Evolutionary conservation across 2,888 invertebrate genomes (phyloP), one percentile per base, ranked within the genome.

Genomic region (Luffia ferchaultella): DNA sequence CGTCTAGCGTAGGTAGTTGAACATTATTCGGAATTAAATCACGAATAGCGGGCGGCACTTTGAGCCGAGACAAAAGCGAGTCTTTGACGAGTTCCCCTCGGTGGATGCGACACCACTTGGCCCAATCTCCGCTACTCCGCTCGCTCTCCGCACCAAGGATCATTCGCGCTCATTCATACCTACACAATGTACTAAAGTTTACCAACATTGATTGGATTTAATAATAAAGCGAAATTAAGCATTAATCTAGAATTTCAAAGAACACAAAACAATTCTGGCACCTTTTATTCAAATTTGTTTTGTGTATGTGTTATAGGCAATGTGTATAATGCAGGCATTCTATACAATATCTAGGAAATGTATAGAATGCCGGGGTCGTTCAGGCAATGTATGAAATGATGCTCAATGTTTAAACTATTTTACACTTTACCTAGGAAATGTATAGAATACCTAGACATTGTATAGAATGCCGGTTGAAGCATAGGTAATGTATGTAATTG

Each of bases 11-110:
- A 18, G 46, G 45, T 20, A 45, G 43, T 42, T 12, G 48, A 16
- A 42, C 46, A 52, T 30, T 42, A 46, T 61, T 61, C 62, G 58
- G 61, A 68, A 75, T 73, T 72, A 76, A 74, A 71, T 73, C 70
- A 67, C 67, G 69, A 68, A 73, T 68, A 68, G 61, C 42, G 65
- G 62, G 62, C 59, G 60, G 64, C 65, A 62, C 65, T 49, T 64
- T 60, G 60, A 59, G 54, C 19, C 16, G 58, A 62, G 58, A 67
- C 68, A 73, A 71, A 72, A 68, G 62, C 67, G 62, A 16, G 16
- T 18, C 69, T 70, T 70, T 69, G 68, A 70, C 30, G 30, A 3
- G 12, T 12, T 3, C 30, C 30, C n/a, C 30, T 7, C 30, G 5
- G 30, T 30, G 5, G 12, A 30, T 12, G 12, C 30, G 30, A 30